Evolutionary conservation across 2,888 invertebrate species (phyloP).

Genomic region (Crematogaster levior): DNA sequence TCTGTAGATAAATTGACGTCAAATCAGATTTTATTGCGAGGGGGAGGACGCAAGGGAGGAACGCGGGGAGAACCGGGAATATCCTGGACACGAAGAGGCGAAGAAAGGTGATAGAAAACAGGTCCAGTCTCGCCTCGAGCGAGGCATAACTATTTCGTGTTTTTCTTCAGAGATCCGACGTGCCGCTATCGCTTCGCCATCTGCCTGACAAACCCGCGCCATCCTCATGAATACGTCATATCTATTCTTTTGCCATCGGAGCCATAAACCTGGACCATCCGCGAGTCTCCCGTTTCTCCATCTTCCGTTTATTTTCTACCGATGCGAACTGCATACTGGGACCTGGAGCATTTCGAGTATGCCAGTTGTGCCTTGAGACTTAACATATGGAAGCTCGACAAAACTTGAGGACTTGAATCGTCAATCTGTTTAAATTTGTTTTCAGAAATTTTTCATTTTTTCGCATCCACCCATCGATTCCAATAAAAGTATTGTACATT

Average conservation of each 20-base stretch:
- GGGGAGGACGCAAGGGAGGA: constrained; percentile 43
- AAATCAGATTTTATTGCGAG: constrained; percentile 84
- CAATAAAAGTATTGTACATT: background rate
- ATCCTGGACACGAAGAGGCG: constrained; percentile 71
- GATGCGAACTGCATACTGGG: constrained; percentile 61
- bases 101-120: constrained; percentile 85
- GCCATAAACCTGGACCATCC: constrained; percentile 73
- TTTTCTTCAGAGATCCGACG: constrained; percentile 80
- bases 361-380: background rate
- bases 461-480: background rate
- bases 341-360: constrained; percentile 45
- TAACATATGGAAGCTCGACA: background rate
- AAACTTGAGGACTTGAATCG: background rate
- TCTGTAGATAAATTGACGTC: constrained; percentile 84
- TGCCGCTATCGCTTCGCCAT: constrained; percentile 81
- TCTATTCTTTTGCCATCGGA: constrained; percentile 79
- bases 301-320: constrained; percentile 64
- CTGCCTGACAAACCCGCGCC: constrained; percentile 80
- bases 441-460: background rate
- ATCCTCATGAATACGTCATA: constrained; percentile 84
- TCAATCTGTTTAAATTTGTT: constrained; percentile 10
- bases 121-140: constrained; percentile 84
- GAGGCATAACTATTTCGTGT: constrained; percentile 84
- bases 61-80: constrained; percentile 46
- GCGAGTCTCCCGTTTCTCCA: constrained; percentile 20